Percentiles rank a stretch among this genome's conserved stretches.
These are phyloP conservation scores for Eudasyphora cyanicolor DNA, from an alignment of 2,888 invertebrate species.

Conservation along the genomic window DNA sequence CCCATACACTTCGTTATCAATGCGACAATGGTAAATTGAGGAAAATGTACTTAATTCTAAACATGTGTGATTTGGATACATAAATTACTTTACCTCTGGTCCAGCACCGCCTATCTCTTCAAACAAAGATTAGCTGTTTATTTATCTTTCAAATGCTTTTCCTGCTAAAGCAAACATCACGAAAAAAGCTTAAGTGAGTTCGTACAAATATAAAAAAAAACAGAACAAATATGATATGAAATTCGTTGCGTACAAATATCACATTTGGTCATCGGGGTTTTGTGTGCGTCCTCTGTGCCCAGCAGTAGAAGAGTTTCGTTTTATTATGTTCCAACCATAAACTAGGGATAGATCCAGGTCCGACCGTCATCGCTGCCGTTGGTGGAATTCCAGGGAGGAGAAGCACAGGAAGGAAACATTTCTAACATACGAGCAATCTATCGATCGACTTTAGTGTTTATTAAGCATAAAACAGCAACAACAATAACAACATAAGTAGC, in stretches of 20 bases:
- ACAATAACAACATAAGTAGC: background rate
- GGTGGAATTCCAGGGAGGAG: background rate
- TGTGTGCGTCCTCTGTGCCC: background rate
- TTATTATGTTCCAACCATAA: background rate
- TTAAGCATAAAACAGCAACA: slow-evolving; percentile 10
- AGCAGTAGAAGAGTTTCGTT: background rate
- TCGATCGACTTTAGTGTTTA: slow-evolving; percentile 11
- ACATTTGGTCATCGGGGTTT: slow-evolving; percentile 40
- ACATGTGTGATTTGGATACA: too few species aligned
- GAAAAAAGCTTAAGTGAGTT: background rate
- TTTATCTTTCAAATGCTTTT: slow-evolving; percentile 62
- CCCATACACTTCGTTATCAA: too few species aligned
- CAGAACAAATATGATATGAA: too few species aligned
- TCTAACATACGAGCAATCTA: background rate
- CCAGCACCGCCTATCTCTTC: background rate
- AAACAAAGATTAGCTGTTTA: slow-evolving; percentile 49
- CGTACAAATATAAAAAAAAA: slow-evolving; percentile 30
- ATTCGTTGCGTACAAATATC: slow-evolving; percentile 45
- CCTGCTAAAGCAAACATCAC: slow-evolving; percentile 8
- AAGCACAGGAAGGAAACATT: background rate
- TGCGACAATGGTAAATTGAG: too few species aligned
- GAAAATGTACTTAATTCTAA: too few species aligned
- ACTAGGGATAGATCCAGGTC: background rate
- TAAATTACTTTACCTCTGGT: background rate
- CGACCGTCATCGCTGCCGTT: background rate